A percentile compares a stretch with the other conserved stretches of the same genome.
Evolutionary conservation across 2,113 vertebrate genomes (phyloP).

Genomic region (Lepidothrix coronata): DNA sequence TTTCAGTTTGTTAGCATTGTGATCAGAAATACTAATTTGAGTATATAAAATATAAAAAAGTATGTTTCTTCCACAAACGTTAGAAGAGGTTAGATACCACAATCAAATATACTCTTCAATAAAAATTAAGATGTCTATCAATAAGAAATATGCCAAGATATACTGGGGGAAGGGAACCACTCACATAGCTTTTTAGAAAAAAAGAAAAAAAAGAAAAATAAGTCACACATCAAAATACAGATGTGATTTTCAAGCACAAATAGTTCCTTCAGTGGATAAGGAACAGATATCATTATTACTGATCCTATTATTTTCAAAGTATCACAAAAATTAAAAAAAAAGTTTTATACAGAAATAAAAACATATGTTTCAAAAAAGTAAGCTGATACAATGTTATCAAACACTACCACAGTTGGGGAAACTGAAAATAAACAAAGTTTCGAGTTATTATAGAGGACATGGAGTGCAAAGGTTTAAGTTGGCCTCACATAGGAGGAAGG

Average conservation of each 20-base stretch:
- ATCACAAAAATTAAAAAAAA: neutral
- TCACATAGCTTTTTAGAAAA: neutral
- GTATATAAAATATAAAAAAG: neutral
- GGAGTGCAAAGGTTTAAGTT: neutral
- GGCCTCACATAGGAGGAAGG: neutral
- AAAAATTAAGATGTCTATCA: neutral
- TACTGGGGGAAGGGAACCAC: fast-evolving
- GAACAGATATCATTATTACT: neutral
- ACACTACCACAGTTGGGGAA: neutral
- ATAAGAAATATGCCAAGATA: neutral
- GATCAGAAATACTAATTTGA: neutral
- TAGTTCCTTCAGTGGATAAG: neutral
- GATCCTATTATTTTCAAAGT: neutral
- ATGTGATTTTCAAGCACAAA: neutral
- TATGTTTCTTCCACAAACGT: neutral
- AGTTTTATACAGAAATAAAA: too few relatives aligned
- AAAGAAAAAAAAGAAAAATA: neutral
- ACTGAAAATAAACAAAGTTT: neutral
- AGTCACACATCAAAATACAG: neutral
- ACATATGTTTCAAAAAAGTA: neutral
- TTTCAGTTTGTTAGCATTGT: neutral
- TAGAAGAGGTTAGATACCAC: neutral
- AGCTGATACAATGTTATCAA: neutral
- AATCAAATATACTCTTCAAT: neutral
- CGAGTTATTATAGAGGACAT: neutral